Conservation (phyloP, 2,797 vertebrate genomes). For the Heterohyrax brucei region DNA sequence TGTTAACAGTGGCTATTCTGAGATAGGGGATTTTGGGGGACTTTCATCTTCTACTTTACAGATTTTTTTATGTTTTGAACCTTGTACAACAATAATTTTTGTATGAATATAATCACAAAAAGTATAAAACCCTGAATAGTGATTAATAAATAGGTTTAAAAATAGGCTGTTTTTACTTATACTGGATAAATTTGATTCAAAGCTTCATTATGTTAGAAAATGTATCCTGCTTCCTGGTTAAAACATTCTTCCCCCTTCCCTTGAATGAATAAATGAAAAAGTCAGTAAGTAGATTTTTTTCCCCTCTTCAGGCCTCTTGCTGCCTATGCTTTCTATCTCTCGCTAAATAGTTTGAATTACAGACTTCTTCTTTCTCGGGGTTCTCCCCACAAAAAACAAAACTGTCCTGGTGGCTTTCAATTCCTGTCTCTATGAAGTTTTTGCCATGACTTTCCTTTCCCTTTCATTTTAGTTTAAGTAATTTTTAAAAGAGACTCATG, state of each 20-base stretch:
- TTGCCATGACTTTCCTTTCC: constrained; percentile 72
- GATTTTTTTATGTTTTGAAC: constrained; percentile 7
- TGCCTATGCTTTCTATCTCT: background rate
- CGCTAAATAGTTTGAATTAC: constrained; percentile 56
- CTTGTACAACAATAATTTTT: constrained; percentile 47
- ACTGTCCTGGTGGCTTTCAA: constrained; percentile 67
- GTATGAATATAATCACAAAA: background rate
- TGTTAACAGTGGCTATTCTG: constrained; percentile 30
- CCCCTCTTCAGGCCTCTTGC: background rate
- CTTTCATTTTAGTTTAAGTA: constrained; percentile 74
- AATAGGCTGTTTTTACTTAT: constrained; percentile 22
- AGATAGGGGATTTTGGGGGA: background rate
- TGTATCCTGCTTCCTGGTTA: background rate
- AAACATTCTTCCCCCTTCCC: background rate
- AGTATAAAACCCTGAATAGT: background rate
- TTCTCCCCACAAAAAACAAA: constrained; percentile 44
- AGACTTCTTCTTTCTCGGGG: constrained; percentile 75
- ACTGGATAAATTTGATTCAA: constrained; percentile 33
- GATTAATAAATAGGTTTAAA: constrained; percentile 20
- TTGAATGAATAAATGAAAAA: background rate
- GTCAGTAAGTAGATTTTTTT: background rate
- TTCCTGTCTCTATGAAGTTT: constrained; percentile 67
- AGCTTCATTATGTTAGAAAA: constrained; percentile 14
- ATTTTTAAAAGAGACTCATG: background rate
- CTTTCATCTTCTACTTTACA: constrained; percentile 41